These are phyloP conservation scores for Reticulitermes lucifugus DNA, from an alignment of 2,888 invertebrate genomes.

Conservation along the genomic window DNA sequence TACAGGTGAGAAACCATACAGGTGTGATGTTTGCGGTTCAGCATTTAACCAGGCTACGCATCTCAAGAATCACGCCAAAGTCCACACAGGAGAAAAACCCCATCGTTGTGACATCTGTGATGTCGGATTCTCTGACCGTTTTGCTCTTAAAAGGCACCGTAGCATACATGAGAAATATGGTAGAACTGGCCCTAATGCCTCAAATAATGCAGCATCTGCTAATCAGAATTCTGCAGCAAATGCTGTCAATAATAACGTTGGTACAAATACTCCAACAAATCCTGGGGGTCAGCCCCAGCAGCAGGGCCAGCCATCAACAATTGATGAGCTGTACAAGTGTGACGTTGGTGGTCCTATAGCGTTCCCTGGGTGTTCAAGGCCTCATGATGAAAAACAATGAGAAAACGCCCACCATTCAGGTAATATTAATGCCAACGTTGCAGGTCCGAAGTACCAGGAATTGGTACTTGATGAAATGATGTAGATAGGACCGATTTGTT, in stretches of 20 bases:
- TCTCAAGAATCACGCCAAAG: constrained; percentile 88
- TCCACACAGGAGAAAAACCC: constrained; percentile 85
- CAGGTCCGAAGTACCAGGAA: constrained; percentile 43
- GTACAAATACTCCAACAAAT: constrained; percentile 26
- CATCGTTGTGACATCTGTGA: constrained; percentile 87
- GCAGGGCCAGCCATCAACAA: constrained; percentile 48
- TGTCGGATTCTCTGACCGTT: constrained; percentile 88
- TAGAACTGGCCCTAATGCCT: constrained; percentile 55
- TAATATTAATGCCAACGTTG: constrained; percentile 5
- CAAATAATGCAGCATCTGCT: constrained; percentile 42
- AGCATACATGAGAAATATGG: constrained; percentile 92
- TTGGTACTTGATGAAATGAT: constrained; percentile 37
- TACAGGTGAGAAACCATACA: constrained; percentile 87
- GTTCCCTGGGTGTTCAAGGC: constrained; percentile 58
- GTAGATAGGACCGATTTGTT: not conserved
- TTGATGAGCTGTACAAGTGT: constrained; percentile 57
- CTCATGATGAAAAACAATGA: constrained; percentile 53
- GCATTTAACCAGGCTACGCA: constrained; percentile 92
- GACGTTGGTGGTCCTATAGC: constrained; percentile 58
- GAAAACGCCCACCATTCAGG: constrained; percentile 17
- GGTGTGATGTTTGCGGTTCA: constrained; percentile 89
- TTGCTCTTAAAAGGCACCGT: constrained; percentile 86
- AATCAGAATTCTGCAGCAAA: constrained; percentile 37
- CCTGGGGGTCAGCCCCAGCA: constrained; percentile 43
- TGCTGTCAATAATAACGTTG: constrained; percentile 40